Conservation (phyloP, 1,140 invertebrate species). For the Drosophila dunni region DNA sequence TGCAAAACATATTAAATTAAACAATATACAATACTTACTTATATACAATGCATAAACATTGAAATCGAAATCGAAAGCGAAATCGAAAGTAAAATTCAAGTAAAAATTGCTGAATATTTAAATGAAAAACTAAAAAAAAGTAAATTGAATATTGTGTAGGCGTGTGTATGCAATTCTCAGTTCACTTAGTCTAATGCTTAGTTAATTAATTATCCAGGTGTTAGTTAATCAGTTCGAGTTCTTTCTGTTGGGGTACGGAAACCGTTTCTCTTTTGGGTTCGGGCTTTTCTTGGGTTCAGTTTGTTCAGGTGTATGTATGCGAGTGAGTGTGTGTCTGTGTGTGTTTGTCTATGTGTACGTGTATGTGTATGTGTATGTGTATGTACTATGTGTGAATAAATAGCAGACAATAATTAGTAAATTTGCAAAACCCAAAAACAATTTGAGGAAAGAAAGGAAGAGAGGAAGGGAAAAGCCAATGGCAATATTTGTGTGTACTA, state of each 20-base stretch:
- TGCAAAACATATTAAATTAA: conserved; percentile 44
- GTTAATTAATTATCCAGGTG: conserved; percentile 12
- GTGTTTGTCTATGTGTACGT: conserved; percentile 8
- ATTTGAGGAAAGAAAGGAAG: conserved; percentile 15
- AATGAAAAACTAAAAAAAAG: conserved; percentile 31
- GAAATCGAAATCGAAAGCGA: conserved; percentile 18
- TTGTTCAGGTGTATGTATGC: neutral
- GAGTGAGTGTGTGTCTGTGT: conserved; percentile 5
- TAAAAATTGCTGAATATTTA: conserved; percentile 76
- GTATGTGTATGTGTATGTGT: conserved; percentile 39
- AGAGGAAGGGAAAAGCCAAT: conserved; percentile 10
- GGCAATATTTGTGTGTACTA: conserved; percentile 45
- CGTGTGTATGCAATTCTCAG: conserved; percentile 13
- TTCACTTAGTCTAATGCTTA: conserved; percentile 9
- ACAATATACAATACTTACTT: conserved; percentile 41
- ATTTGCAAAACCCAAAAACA: conserved; percentile 41
- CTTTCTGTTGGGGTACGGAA: conserved; percentile 8
- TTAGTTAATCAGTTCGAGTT: conserved; percentile 8
- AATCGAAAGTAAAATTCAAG: conserved; percentile 33
- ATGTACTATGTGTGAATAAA: conserved; percentile 74
- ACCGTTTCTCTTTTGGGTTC: neutral
- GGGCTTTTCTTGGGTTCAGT: conserved; percentile 2
- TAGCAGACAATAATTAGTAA: conserved; percentile 83
- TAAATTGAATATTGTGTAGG: conserved; percentile 2
- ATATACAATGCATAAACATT: conserved; percentile 36